These are phyloP conservation scores for Cosmia trapezina DNA, from an alignment of 2,888 invertebrate species.

Conservation along the genomic window DNA sequence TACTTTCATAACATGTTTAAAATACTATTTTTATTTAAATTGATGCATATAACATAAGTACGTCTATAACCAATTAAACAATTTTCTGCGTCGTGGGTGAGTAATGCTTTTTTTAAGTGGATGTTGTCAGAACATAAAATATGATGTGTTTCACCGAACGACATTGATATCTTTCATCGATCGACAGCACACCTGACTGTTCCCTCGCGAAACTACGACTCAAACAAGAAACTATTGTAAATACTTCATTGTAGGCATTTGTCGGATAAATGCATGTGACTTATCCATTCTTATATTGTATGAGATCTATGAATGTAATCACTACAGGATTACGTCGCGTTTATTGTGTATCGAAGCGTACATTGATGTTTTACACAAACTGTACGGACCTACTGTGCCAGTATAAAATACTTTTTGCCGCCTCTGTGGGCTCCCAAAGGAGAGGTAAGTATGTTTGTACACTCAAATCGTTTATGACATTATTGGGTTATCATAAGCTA, in stretches of 20 bases:
- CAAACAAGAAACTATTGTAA: constrained; percentile 18
- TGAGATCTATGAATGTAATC: constrained; percentile 41
- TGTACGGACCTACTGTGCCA: not conserved
- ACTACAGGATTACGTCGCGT: constrained; percentile 6
- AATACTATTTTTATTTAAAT: constrained; percentile 7
- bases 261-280: constrained; percentile 39
- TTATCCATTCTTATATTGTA: constrained; percentile 41
- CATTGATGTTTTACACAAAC: constrained; percentile 10
- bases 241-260: constrained; percentile 42
- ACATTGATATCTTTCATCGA: constrained; percentile 54
- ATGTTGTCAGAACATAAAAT: constrained; percentile 38
- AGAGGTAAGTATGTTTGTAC: constrained; percentile 19
- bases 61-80: constrained; percentile 25
- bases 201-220: constrained; percentile 48
- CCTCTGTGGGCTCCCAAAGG: constrained; percentile 8
- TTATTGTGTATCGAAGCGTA: constrained; percentile 12
- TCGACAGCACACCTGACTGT: constrained; percentile 48
- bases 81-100: constrained; percentile 5
- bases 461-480: constrained; percentile 1
- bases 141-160: constrained; percentile 32
- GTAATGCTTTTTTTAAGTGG: constrained; percentile 38
- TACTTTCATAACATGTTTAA: not conserved
- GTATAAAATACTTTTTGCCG: constrained; percentile 6
- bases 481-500: constrained; percentile 15
- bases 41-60: constrained; percentile 13